phyloP scores from a whole-genome alignment of 2,888 invertebrate genomes.

The Odontomyia ornata region DNA sequence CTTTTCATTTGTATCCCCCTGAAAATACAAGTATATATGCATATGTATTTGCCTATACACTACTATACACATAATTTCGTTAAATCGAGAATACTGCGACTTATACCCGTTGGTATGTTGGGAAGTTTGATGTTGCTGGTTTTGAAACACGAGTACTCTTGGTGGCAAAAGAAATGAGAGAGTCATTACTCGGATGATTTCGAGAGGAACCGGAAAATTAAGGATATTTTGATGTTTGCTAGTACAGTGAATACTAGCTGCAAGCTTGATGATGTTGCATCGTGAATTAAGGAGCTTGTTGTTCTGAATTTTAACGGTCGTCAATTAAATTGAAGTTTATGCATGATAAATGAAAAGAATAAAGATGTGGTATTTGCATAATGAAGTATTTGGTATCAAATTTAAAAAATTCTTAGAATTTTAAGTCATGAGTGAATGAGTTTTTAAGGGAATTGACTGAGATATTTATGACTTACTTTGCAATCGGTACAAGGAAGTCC shows the following conservation, averaged over 20 bases:
- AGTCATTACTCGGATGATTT: constrained; percentile 51
- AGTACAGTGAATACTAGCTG: neutral
- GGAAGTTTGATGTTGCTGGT: constrained; percentile 15
- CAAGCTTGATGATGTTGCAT: neutral
- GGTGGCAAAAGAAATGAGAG: constrained; percentile 51
- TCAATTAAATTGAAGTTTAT: constrained; percentile 21
- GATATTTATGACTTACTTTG: too few species aligned
- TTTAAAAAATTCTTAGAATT: too few species aligned
- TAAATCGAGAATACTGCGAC: constrained; percentile 33
- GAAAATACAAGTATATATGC: neutral
- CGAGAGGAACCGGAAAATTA: constrained; percentile 53
- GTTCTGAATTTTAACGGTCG: constrained; percentile 16
- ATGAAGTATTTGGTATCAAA: too few species aligned
- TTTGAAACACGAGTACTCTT: constrained; percentile 20
- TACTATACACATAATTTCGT: constrained; percentile 34
- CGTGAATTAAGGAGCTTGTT: constrained; percentile 20
- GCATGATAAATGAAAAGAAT: constrained; percentile 28
- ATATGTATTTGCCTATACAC: too few species aligned
- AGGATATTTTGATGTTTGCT: constrained; percentile 32
- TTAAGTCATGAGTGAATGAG: too few species aligned
- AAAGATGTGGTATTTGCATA: too few species aligned
- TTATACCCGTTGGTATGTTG: neutral
- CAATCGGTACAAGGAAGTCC: too few species aligned
- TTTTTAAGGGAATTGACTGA: too few species aligned
- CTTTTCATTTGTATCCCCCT: neutral